Percentiles rank a stretch among this genome's conserved stretches.
Evolutionary conservation across 2,113 vertebrate genomes (phyloP).

Genomic region (Plecturocebus donacophilus): DNA sequence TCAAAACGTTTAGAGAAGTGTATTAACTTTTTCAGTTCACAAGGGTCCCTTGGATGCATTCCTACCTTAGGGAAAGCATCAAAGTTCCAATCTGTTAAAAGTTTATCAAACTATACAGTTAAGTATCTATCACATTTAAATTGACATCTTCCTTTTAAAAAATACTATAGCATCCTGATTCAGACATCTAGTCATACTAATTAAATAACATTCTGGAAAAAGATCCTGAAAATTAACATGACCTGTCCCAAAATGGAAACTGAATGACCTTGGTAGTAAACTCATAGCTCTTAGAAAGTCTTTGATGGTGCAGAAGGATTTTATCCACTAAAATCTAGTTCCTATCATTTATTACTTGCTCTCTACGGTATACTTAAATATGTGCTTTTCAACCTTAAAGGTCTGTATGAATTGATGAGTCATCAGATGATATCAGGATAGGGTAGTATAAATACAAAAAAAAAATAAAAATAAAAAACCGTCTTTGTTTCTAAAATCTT

Average conservation of each 20-base stretch:
- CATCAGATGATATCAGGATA: background rate
- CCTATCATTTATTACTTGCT: background rate
- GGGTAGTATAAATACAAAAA: background rate
- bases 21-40: background rate
- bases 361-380: background rate
- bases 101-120: background rate
- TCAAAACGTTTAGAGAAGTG: background rate
- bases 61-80: background rate
- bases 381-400: background rate
- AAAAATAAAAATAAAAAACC: background rate
- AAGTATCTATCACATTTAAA: background rate
- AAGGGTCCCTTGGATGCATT: background rate
- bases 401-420: background rate
- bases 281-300: background rate
- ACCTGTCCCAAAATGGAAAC: background rate
- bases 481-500: slow-evolving; percentile 8
- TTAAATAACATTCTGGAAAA: background rate
- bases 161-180: background rate
- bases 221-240: background rate
- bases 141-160: background rate
- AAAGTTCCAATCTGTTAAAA: background rate
- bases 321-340: background rate
- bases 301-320: background rate
- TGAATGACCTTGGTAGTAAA: background rate
- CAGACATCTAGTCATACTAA: background rate